A percentile compares a stretch with the other conserved stretches of the same genome.
phyloP scores from a whole-genome alignment of 1,140 invertebrate species.

The Drosophila sucinea region DNA sequence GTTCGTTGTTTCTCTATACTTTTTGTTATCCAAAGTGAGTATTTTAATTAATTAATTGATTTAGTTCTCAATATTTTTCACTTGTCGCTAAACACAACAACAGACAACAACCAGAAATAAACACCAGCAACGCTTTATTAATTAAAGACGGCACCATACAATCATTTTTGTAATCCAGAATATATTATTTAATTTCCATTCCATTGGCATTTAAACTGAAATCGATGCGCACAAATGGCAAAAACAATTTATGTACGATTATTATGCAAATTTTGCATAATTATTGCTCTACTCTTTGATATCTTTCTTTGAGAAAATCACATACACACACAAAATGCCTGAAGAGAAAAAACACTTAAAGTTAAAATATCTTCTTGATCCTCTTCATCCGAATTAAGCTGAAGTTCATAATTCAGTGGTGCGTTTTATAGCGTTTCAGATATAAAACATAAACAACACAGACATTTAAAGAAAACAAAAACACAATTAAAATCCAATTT shows the following conservation, averaged over 20 bases:
- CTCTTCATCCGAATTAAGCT: background rate
- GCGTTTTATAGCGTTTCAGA: conserved; percentile 75
- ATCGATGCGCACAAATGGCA: conserved; percentile 64
- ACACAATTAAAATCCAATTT: conserved; percentile 54
- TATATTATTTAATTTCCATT: conserved; percentile 49
- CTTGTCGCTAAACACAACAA: conserved; percentile 13
- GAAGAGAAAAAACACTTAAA: background rate
- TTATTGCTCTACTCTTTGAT: background rate
- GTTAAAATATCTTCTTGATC: background rate
- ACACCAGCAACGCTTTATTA: conserved; percentile 23
- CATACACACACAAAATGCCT: background rate
- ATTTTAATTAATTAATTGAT: background rate
- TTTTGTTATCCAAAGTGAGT: background rate
- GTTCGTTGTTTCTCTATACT: conserved; percentile 6
- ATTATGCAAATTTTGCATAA: background rate
- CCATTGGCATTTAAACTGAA: conserved; percentile 55
- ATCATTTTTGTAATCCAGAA: conserved; percentile 33
- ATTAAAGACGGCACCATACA: background rate
- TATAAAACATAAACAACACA: conserved; percentile 68
- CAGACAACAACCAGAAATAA: conserved; percentile 40
- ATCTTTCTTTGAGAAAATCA: background rate
- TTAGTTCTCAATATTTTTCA: conserved; percentile 3
- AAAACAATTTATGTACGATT: conserved; percentile 43
- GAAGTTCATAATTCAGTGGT: conserved; percentile 64
- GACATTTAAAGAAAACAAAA: conserved; percentile 22